phyloP scores from a whole-genome alignment of 2,888 invertebrate species.

The Campoplex capitator region DNA sequence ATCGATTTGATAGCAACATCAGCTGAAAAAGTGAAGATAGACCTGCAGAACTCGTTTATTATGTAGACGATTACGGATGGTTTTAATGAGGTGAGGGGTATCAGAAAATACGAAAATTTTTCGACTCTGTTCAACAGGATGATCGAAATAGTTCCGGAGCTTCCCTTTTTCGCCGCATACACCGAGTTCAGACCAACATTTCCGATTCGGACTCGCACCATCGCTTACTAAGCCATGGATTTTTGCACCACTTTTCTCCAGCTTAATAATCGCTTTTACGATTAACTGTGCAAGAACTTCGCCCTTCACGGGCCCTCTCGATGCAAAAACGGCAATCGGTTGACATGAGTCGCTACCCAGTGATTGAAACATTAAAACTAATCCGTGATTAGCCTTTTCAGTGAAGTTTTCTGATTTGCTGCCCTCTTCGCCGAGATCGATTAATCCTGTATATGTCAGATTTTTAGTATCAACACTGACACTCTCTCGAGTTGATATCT shows the following conservation, averaged over 20 bases:
- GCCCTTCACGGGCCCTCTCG: constrained; percentile 19
- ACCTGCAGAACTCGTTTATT: constrained; percentile 47
- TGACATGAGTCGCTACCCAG: constrained; percentile 61
- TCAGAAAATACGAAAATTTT: constrained; percentile 69
- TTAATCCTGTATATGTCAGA: constrained; percentile 55
- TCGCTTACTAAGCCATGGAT: constrained; percentile 66
- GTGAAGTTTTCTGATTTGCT: constrained; percentile 28
- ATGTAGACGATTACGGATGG: constrained; percentile 68
- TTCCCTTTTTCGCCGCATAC: constrained; percentile 56
- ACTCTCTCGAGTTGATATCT: no score
- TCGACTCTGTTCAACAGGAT: constrained; percentile 49
- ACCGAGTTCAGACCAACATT: constrained; percentile 59
- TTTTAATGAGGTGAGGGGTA: constrained; percentile 71
- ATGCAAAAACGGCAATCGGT: constrained; percentile 69
- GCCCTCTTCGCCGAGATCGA: constrained; percentile 61
- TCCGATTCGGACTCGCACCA: constrained; percentile 50
- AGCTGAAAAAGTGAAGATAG: no score
- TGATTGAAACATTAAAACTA: constrained; percentile 70
- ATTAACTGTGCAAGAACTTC: constrained; percentile 56
- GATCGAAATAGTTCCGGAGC: constrained; percentile 5
- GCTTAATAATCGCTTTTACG: constrained; percentile 61
- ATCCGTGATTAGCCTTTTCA: constrained; percentile 63
- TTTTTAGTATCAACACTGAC: constrained; percentile 49
- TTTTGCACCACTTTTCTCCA: constrained; percentile 59
- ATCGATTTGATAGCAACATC: no score